Evolutionary conservation across 2,888 invertebrate genomes (phyloP).

Genomic region (Caradrina clavipalpis): DNA sequence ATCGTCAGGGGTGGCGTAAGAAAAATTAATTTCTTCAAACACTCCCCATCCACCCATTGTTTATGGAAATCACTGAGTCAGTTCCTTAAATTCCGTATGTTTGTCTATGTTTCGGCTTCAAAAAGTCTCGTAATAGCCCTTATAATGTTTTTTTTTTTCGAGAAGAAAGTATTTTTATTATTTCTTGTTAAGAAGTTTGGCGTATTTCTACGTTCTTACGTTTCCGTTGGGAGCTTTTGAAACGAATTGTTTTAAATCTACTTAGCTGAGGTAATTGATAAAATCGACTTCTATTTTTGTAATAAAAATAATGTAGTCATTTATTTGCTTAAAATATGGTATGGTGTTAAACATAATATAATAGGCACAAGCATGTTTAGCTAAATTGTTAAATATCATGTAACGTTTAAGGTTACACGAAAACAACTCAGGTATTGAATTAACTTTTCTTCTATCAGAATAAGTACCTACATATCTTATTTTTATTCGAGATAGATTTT

Average conservation of each 20-base stretch:
- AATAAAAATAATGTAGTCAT: background rate
- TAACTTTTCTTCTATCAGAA: too few species aligned
- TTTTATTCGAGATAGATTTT: too few species aligned
- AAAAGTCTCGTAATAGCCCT: slow-evolving; percentile 35
- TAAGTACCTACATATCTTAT: too few species aligned
- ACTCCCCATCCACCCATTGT: slow-evolving; percentile 49
- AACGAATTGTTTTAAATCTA: slow-evolving; percentile 26
- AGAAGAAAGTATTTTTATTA: slow-evolving; percentile 22
- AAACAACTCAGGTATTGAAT: too few species aligned
- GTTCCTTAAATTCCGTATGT: slow-evolving; percentile 35
- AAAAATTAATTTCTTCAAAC: slow-evolving; percentile 52
- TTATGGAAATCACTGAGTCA: slow-evolving; percentile 40
- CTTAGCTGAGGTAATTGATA: background rate
- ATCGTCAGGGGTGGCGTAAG: slow-evolving; percentile 16
- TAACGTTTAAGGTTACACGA: too few species aligned
- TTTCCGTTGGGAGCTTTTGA: slow-evolving; percentile 22
- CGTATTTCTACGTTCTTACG: slow-evolving; percentile 18
- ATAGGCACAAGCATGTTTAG: too few species aligned
- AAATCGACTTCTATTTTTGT: too few species aligned
- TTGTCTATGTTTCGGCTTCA: slow-evolving; percentile 33
- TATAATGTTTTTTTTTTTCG: slow-evolving; percentile 45
- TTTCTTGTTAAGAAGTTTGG: slow-evolving; percentile 17
- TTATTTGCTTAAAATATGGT: too few species aligned
- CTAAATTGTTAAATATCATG: too few species aligned
- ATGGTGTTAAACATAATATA: too few species aligned